Percentiles rank a stretch among this genome's conserved stretches.
These are phyloP conservation scores for Dromiciops gliroides DNA, from an alignment of 2,113 vertebrate genomes.

Conservation along the genomic window DNA sequence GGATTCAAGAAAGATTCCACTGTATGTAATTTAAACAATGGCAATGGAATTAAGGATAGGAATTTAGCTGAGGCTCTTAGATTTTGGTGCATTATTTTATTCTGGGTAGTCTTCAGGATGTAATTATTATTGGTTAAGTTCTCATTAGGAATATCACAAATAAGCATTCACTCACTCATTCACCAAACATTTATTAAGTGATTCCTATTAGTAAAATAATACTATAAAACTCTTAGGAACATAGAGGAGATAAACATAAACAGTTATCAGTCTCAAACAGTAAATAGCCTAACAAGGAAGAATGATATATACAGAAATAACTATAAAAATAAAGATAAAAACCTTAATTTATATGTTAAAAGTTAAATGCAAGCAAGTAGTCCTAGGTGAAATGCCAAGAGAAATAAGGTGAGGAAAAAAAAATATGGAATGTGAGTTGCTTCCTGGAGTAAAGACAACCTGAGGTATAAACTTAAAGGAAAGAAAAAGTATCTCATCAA, in stretches of 20 bases:
- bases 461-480: neutral
- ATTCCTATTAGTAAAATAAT: neutral
- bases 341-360: neutral
- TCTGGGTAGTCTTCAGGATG: neutral
- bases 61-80: neutral
- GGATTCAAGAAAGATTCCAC: neutral
- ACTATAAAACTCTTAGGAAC: neutral
- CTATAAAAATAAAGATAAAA: neutral
- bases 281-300: neutral
- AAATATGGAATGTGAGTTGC: neutral
- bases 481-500: neutral
- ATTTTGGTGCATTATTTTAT: neutral
- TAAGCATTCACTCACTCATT: neutral
- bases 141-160: neutral
- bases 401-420: neutral
- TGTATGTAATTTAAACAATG: neutral
- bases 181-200: neutral
- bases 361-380: neutral
- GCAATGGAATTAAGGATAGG: neutral
- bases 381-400: neutral
- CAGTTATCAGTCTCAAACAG: neutral
- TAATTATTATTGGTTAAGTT: neutral
- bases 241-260: neutral
- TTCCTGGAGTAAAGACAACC: neutral
- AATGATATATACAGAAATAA: neutral